Evolutionary conservation across 2,113 vertebrate species (phyloP).

Genomic region (Toxostoma redivivum): DNA sequence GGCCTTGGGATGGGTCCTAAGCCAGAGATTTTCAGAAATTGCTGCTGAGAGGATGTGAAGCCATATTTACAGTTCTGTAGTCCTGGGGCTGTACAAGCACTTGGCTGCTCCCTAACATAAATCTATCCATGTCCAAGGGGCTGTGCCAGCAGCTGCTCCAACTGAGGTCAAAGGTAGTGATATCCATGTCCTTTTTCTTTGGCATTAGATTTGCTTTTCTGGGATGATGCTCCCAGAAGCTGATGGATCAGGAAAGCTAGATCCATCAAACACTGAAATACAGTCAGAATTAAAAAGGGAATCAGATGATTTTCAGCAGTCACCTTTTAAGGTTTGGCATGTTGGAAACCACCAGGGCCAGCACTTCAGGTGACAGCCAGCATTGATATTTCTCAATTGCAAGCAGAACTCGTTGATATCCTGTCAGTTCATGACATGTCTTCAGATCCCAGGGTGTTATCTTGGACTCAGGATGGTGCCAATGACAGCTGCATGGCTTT

Average conservation of each 20-base stretch:
- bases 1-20: neutral
- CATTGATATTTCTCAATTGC: accelerated
- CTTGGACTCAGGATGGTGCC: neutral
- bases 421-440: neutral
- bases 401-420: neutral
- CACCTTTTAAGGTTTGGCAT: neutral
- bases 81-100: neutral
- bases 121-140: neutral
- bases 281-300: neutral
- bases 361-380: neutral
- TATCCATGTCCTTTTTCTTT: neutral
- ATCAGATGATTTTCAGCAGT: neutral
- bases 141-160: neutral
- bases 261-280: neutral
- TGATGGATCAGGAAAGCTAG: neutral
- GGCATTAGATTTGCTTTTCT: neutral
- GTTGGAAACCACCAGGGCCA: neutral
- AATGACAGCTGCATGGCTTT: neutral
- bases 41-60: neutral
- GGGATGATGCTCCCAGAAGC: neutral
- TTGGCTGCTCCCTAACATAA: neutral
- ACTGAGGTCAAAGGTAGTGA: neutral
- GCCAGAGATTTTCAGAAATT: neutral
- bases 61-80: neutral
- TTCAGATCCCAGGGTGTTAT: neutral